Conservation (phyloP, 2,888 invertebrate genomes). For the Iphiclides podalirius region DNA sequence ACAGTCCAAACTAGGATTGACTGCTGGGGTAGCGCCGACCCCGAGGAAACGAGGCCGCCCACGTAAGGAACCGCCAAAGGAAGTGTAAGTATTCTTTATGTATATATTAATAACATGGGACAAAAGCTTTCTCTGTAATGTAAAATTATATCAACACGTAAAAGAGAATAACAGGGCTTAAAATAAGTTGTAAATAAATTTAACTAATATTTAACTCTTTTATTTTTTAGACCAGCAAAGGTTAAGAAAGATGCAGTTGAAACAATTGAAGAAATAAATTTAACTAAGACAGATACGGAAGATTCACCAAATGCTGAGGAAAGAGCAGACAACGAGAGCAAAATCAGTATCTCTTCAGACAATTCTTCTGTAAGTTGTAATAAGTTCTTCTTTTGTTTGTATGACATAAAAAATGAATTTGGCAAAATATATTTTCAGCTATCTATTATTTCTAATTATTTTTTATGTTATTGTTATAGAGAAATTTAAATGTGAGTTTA, state of each 20-base stretch:
- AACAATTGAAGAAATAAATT: constrained; percentile 33
- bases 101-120: too few species aligned
- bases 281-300: constrained; percentile 3
- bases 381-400: too few species aligned
- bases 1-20: constrained; percentile 3
- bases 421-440: too few species aligned
- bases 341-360: constrained; percentile 21
- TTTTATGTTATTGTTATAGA: too few species aligned
- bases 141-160: too few species aligned
- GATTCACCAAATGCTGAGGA: constrained; percentile 4
- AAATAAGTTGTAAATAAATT: too few species aligned
- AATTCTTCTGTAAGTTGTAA: constrained; percentile 24
- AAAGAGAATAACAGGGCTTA: too few species aligned
- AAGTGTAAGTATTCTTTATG: constrained; percentile 43
- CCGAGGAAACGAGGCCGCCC: constrained; percentile 61
- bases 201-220: too few species aligned
- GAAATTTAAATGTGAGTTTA: too few species aligned
- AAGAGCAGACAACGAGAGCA: constrained; percentile 4
- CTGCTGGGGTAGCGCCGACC: constrained; percentile 18
- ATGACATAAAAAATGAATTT: too few species aligned
- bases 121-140: too few species aligned
- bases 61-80: constrained; percentile 46
- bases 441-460: too few species aligned
- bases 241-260: constrained; percentile 48
- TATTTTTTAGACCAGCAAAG: constrained; percentile 46